Evolutionary conservation across 2,888 invertebrate genomes (phyloP), one percentile per base, ranked within the genome.

Genomic region (Autographa pulchrina): DNA sequence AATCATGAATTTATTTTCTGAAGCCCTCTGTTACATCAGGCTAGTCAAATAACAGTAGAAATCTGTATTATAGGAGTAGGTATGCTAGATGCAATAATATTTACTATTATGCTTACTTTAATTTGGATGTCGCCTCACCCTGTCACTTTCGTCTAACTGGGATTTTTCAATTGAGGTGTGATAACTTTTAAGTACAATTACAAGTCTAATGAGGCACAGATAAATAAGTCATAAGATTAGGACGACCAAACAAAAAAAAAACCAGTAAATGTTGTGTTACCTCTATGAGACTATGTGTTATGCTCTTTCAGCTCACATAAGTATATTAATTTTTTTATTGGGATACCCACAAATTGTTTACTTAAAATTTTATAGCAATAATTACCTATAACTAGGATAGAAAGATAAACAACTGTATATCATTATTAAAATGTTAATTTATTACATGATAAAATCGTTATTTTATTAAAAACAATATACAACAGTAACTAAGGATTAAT

Each of bases 401-500:
- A 70, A 76, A 72, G 35, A 35, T 6, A 81, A 82, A 86, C 82
- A 77, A 76, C 59, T 74, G 16, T 48, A 74, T 72, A 85, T 85
- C 77, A 73, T 84, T 90, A 88, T 89, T 92, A 88, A 92, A 93
- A 92, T 94, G 94, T 96, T 95, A 95, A 94, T 96, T 95, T 95
- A 95, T 94, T 95, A 93, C 93, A 95, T 93, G 92, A 94, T 95
- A 94, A 92, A 89, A 92, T 92, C 90, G 92, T 93, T 93, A 94
- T 95, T 92, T 91, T 90, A 91, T 91, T 93, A 91, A 93, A 94
- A 95, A 93, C 92, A 93, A 93, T 93, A 92, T 93, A 94, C 92
- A 94, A 93, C 93, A 94, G 92, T 93, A 93, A 94, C 94, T 94
- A 94, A 95, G 91, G 93, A 92, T 94, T 92, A 93, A 92, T 93